These are phyloP conservation scores for Brachymystax lenok DNA, from an alignment of 2,797 vertebrate genomes.

Conservation along the genomic window DNA sequence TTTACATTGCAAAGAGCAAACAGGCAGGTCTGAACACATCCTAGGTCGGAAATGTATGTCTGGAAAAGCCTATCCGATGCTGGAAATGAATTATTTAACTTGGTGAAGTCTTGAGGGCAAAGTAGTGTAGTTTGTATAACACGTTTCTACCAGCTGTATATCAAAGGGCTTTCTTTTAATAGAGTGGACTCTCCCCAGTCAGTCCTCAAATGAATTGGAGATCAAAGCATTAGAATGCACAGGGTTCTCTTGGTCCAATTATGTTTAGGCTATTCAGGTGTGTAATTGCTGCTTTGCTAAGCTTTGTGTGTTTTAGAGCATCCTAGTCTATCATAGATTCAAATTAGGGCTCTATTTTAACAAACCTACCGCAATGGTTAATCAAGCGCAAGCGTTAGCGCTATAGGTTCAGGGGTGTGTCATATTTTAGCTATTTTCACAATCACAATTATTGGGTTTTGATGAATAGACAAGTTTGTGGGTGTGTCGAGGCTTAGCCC, in stretches of 20 bases:
- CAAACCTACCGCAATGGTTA: too few relatives aligned
- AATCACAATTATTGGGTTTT: too few relatives aligned
- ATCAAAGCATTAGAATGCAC: not conserved
- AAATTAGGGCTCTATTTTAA: too few relatives aligned
- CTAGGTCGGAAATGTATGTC: not conserved
- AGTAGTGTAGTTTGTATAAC: too few relatives aligned
- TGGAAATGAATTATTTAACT: not conserved
- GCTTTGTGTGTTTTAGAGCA: too few relatives aligned
- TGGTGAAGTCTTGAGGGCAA: too few relatives aligned
- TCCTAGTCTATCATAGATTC: too few relatives aligned
- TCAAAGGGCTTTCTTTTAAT: not conserved
- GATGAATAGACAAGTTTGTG: too few relatives aligned
- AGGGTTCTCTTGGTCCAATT: not conserved
- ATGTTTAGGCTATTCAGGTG: conserved; percentile 1
- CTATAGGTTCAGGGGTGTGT: too few relatives aligned
- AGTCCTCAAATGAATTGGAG: conserved; percentile 6
- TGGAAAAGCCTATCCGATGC: not conserved
- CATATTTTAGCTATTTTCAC: too few relatives aligned
- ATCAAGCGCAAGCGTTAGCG: too few relatives aligned
- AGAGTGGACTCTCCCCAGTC: not conserved
- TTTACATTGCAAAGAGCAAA: not conserved
- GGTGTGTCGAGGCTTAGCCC: too few relatives aligned
- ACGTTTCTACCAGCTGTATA: not conserved
- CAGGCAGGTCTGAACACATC: not conserved
- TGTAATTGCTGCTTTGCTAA: not conserved